Conservation (phyloP, 2,797 vertebrate species). For the Helostoma temminkii region DNA sequence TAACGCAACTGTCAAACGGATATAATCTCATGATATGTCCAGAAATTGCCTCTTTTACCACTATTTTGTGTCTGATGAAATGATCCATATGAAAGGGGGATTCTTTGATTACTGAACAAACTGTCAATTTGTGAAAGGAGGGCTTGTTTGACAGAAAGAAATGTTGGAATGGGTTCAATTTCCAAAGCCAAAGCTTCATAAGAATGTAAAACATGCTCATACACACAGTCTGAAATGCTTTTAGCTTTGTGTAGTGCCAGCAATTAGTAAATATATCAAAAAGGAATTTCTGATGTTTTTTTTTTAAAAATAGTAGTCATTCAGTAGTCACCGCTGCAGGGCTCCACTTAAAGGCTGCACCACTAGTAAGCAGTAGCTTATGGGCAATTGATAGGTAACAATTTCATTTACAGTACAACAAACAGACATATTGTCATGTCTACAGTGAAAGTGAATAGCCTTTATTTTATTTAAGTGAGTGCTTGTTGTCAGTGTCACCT, state of each 20-base stretch:
- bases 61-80: conserved; percentile 49
- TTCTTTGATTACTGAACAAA: conserved; percentile 73
- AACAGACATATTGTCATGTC: conserved; percentile 9
- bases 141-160: conserved; percentile 44
- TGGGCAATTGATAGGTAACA: conserved; percentile 10
- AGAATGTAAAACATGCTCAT: conserved; percentile 56
- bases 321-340: conserved; percentile 32
- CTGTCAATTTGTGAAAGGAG: conserved; percentile 68
- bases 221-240: conserved; percentile 35
- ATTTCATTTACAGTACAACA: conserved; percentile 25
- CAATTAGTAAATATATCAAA: conserved; percentile 55
- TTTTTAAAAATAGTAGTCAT: conserved; percentile 25
- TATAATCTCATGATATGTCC: conserved; percentile 77
- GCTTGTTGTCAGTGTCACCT: conserved; percentile 24
- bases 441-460: conserved; percentile 9
- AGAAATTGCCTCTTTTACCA: conserved; percentile 65
- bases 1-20: conserved; percentile 85
- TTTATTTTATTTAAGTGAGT: conserved; percentile 41
- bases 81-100: conserved; percentile 59
- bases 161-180: conserved; percentile 64
- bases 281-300: conserved; percentile 4
- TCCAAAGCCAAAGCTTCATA: conserved; percentile 53
- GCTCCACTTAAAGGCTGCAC: conserved; percentile 41
- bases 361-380: conserved; percentile 8
- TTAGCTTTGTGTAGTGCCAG: conserved; percentile 54